Evolutionary conservation across 2,113 vertebrate genomes (phyloP), one percentile per base, ranked within the genome.

Genomic region (human (Homo sapiens)): DNA sequence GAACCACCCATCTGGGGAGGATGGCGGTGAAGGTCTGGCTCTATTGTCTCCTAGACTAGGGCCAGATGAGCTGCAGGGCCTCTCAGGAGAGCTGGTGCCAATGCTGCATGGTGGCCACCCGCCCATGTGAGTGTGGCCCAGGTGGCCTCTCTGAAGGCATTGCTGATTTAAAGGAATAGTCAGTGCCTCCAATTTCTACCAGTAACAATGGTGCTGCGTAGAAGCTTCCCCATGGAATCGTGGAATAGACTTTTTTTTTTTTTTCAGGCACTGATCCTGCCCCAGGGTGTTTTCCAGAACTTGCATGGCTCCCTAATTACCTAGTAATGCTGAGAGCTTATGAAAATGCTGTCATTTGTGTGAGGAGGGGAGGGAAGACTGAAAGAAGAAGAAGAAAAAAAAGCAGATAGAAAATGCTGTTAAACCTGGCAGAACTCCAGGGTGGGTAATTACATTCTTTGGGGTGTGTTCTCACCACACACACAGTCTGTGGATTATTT

Each of bases 401-500:
- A 95, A 59, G 75, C 86, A 91, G 92, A 68, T 55, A 96, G 18
- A 98, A 98, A 97, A 94, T 81, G 55, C 97, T 98, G 93, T 89
- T 98, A 96, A 97, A 98, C 96, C 85, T 94, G 96, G 94, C 98
- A 97, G 97, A 98, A 96, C 95, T 98, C 98, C 97, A 96, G 95
- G 91, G 97, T 98, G 97, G 97, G 96, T 97, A 96, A 97, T 92
- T 97, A 98, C 94, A 81, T 93, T 97, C 97, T 91, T 70, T 52
- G 66, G 94, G 83, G 97, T 95, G 90, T 93, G 81, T 57, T 87
- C 92, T 93, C 9, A 11, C 30, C 82, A 96, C 92, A 94, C 79
- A 96, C 96, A 97, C 81, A 97, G 96, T 97, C 98, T 98, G 97
- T 85, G 89, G 97, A 98, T 97, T 97, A 98, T 97, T 98, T 97